Evolutionary conservation across 2,888 invertebrate species (phyloP), one percentile per base, ranked within the genome.

Genomic region (Nomada flava): DNA sequence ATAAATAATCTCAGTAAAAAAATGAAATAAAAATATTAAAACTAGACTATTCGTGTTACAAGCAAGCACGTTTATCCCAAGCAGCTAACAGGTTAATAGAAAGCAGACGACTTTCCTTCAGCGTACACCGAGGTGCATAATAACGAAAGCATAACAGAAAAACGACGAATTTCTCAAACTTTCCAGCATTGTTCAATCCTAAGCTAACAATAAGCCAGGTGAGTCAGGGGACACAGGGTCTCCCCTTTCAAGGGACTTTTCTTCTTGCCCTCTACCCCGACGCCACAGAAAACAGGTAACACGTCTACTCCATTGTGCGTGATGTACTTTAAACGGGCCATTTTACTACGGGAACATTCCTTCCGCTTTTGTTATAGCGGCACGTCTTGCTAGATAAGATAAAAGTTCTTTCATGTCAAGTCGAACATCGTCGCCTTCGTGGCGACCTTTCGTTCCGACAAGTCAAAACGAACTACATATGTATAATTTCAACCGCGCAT

Each of bases 291-390:
- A 64, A 36, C 73, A 73, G 77, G 72, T 55, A 73, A 44, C 20
- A 18, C 26, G 44, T 53, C 64, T 23, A 20, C 23, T 69, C 55
- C 11, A 76, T 73, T 69, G 76, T 82, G 68, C 64, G 50, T 18
- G 64, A 69, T 72, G 42, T 15, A 65, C 60, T 76, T 64, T 81
- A 81, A 81, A 81, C 82, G 72, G 53, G 50, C 72, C 68, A 65
- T 67, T 82, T 83, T 82, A 82, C 76, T 42, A 73, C 69, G 70
- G 57, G 67, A 82, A 74, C 72, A 69, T 74, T 77, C 52, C 44
- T 69, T 9, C 10, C 3, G 20, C 26, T 67, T 67, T 82, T 83
- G 74, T 74, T 26, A 23, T 47, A 10, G 26, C 67, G 78, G 57
- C 44, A 29, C 55, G 64, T 67, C 42, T 52, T 3, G 47, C 4